Evolutionary conservation across 2,797 vertebrate species (phyloP), one percentile per base, ranked within the genome.

Genomic region (Darevskia nairensis): DNA sequence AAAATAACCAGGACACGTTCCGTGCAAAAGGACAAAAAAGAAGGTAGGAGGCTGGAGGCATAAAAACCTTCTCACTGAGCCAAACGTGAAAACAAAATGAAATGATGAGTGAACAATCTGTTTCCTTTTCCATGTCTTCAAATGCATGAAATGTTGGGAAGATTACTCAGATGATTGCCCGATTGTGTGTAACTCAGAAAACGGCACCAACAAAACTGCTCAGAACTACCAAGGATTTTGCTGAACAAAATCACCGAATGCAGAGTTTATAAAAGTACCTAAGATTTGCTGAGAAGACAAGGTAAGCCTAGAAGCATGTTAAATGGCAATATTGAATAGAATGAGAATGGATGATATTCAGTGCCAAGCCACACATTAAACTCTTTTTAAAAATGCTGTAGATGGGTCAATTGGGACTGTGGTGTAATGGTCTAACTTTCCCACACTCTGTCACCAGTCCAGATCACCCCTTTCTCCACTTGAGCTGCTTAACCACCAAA

Each of bases 1-100:
- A 80, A 87, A 83, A 75, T 82, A 87, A 78, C 32, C 6, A 69
- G 75, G 76, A 78, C 44, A 55, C 25, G 25, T 35, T 82, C 82
- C 35, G 50, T 77, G n/a, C 41, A 66, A 8, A 78, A 78, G 39
- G 2, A 44, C 55, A 84, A 77, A 76, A 69, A 84, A 44, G 59
- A 77, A 68, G 61, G 76, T 69, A 78, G 81, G 75, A 84, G 46
- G 44, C 50, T 84, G 69, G 66, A 82, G 69, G 3, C 46, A 17
- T 78, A 82, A 55, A 55, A 55, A 55, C 50, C 13, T 39, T 61
- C 61, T 82, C n/a, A 50, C 3, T 41, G 29, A 29, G 72, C 84
- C 19, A 59, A 81, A 79, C 59, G 41, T 64, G 59, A n/a, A 80
- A 80, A 50, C 50, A 72, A 4, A 19, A 72, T 66, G 55, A 74